A percentile compares a stretch with the other conserved stretches of the same genome.
phyloP scores from a whole-genome alignment of 2,888 invertebrate genomes.

The Pocota personata region DNA sequence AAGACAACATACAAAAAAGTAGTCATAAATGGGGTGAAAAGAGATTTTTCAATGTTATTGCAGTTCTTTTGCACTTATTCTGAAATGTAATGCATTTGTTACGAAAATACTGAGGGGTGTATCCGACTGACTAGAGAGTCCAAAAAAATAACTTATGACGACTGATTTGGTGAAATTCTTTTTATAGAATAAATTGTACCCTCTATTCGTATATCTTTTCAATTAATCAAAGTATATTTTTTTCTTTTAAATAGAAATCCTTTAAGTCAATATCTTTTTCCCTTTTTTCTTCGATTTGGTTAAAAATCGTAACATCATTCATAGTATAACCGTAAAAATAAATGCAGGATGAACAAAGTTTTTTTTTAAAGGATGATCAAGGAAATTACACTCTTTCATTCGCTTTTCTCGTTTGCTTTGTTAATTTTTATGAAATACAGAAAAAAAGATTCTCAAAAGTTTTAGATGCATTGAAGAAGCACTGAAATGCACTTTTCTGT shows the following conservation, averaged over 20 bases:
- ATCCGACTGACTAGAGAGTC: background rate
- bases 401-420: background rate
- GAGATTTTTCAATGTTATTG: background rate
- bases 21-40: conserved; percentile 5
- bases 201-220: background rate
- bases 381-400: conserved; percentile 6
- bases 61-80: conserved; percentile 5
- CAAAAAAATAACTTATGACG: background rate
- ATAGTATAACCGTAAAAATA: background rate
- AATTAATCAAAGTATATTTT: conserved; percentile 11
- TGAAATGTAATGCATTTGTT: conserved; percentile 6
- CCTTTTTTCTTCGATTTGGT: background rate
- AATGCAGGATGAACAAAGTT: background rate
- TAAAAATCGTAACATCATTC: background rate
- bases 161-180: background rate
- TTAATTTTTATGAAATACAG: background rate
- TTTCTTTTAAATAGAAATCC: background rate
- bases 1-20: background rate
- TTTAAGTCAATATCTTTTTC: background rate
- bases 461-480: background rate
- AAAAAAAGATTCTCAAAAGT: background rate
- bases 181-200: background rate
- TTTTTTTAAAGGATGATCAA: background rate
- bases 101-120: background rate
- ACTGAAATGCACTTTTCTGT: background rate